Evolutionary conservation across 2,797 vertebrate species (phyloP).

Genomic region (Hippoglossus hippoglossus): DNA sequence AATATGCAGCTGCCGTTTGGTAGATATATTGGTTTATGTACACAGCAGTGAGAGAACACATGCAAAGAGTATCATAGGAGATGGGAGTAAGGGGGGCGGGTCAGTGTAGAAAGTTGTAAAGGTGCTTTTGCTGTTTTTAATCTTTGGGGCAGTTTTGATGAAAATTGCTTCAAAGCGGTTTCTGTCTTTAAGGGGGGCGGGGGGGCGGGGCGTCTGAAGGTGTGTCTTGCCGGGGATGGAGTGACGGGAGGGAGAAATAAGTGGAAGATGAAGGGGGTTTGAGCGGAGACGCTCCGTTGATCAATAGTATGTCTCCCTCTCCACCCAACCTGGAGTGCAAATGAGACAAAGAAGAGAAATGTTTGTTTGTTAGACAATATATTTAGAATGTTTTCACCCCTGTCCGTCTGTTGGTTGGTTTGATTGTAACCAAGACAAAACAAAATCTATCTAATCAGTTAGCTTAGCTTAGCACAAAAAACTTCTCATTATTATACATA

Average conservation of each 20-base stretch:
- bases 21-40: conserved; percentile 87
- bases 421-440: too few relatives aligned
- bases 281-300: conserved; percentile 76
- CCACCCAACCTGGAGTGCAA: conserved; percentile 85
- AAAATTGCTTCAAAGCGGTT: conserved; percentile 83
- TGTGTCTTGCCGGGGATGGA: conserved; percentile 72
- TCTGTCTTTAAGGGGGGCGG: conserved; percentile 75
- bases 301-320: conserved; percentile 89
- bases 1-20: conserved; percentile 87
- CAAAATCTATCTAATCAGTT: not conserved
- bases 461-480: conserved; percentile 2
- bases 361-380: not conserved
- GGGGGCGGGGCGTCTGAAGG: conserved; percentile 62
- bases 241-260: conserved; percentile 72
- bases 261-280: conserved; percentile 76
- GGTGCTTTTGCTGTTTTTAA: conserved; percentile 84
- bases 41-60: conserved; percentile 87
- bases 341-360: conserved; percentile 32
- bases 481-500: too few relatives aligned
- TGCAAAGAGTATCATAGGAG: conserved; percentile 87
- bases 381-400: not conserved
- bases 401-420: too few relatives aligned
- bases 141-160: conserved; percentile 85
- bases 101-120: conserved; percentile 79
- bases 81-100: conserved; percentile 49